Conservation (phyloP, 2,113 vertebrate species). For the Chroicocephalus ridibundus region DNA sequence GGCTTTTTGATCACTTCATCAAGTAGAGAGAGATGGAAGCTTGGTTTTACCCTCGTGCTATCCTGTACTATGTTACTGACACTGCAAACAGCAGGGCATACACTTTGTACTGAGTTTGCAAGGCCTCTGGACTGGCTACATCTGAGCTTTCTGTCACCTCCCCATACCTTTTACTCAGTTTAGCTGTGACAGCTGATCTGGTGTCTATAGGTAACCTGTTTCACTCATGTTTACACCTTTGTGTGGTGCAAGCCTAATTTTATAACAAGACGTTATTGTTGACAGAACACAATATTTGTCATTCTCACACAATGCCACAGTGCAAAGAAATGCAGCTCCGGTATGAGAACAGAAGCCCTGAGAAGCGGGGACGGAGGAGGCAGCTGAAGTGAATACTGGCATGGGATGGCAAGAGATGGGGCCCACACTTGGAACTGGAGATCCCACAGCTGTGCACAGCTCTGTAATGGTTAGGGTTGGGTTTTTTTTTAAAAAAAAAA, state of each 20-base stretch:
- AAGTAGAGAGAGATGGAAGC: neutral
- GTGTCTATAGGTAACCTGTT: neutral
- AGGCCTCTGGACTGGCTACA: neutral
- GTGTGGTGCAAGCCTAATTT: neutral
- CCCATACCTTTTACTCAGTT: neutral
- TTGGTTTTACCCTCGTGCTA: neutral
- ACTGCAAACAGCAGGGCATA: neutral
- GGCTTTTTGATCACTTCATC: neutral
- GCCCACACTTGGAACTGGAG: accelerated
- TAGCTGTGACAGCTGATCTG: neutral
- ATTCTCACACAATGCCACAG: neutral
- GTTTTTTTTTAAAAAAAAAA: neutral
- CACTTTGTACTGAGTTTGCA: neutral
- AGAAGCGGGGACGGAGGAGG: neutral
- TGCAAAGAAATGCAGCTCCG: neutral
- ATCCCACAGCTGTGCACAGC: neutral
- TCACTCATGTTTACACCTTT: neutral
- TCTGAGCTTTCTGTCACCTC: neutral
- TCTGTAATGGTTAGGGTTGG: accelerated
- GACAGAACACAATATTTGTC: neutral
- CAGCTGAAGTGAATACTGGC: neutral
- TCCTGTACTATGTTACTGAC: neutral
- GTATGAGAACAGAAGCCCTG: neutral
- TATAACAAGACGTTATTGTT: accelerated
- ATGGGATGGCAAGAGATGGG: neutral